phyloP scores from a whole-genome alignment of 2,797 vertebrate species.

The Poecilia wingei region DNA sequence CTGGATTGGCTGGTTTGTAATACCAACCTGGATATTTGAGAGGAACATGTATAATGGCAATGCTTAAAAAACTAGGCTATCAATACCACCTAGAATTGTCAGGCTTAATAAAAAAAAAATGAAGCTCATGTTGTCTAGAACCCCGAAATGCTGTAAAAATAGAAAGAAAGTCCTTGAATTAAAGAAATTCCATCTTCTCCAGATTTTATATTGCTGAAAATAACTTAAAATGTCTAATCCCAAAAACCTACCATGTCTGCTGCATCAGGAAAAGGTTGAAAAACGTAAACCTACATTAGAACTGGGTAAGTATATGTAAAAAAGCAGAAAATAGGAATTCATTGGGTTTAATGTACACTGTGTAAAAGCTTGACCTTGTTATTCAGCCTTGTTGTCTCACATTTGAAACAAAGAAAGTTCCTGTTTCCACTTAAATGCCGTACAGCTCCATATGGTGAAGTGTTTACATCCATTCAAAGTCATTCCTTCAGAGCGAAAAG shows the following conservation, averaged over 20 bases:
- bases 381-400: constrained; percentile 3
- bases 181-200: background rate
- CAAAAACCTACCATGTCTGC: background rate
- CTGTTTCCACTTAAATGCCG: background rate
- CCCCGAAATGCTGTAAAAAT: background rate
- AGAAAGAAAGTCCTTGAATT: background rate
- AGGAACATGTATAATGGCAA: background rate
- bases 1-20: background rate
- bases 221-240: background rate
- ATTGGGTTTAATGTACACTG: constrained; percentile 1
- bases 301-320: background rate
- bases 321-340: background rate
- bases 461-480: constrained; percentile 24
- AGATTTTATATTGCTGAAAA: background rate
- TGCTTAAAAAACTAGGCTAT: background rate
- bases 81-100: background rate
- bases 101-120: background rate
- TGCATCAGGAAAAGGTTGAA: background rate
- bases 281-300: background rate
- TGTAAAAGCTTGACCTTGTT: constrained; percentile 9
- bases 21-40: background rate
- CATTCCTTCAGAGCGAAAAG: constrained; percentile 20
- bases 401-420: background rate
- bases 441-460: constrained; percentile 3
- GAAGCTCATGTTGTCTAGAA: background rate